Conservation (phyloP, 2,888 invertebrate genomes). For the Dicyrtoma fusca region DNA sequence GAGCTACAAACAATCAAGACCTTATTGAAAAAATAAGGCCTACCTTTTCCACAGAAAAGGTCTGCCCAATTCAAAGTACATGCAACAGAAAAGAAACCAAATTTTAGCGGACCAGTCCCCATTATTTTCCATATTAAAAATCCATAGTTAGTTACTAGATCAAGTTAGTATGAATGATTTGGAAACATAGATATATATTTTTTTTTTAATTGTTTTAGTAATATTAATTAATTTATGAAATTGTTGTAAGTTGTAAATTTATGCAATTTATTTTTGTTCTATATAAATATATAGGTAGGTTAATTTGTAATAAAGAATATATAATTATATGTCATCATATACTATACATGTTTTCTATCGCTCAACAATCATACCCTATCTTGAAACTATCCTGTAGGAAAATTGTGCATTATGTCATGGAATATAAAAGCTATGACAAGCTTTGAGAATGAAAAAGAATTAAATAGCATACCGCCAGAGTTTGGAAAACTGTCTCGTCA, state of each 20-base stretch:
- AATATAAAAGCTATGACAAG: neutral
- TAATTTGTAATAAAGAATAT: neutral
- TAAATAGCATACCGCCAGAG: slow-evolving; percentile 73
- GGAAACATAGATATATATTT: neutral
- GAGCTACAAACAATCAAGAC: slow-evolving; percentile 35
- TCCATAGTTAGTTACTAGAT: neutral
- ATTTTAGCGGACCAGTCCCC: slow-evolving; percentile 35
- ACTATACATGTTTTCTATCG: neutral
- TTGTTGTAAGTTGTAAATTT: neutral
- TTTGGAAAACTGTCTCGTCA: slow-evolving; percentile 82
- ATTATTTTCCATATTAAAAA: slow-evolving; percentile 28
- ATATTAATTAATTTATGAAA: neutral
- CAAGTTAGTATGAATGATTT: neutral
- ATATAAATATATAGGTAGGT: neutral
- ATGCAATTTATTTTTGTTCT: neutral
- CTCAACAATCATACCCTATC: neutral
- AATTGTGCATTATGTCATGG: neutral
- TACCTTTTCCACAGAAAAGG: slow-evolving; percentile 44
- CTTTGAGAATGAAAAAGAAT: neutral
- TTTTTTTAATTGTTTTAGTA: neutral
- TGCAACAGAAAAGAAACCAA: slow-evolving; percentile 41
- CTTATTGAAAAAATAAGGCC: slow-evolving; percentile 40
- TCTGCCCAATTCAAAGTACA: slow-evolving; percentile 37
- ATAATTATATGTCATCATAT: no score
- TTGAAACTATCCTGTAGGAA: neutral